Conservation (phyloP, 2,888 invertebrate species). For the Lottia scabra region DNA sequence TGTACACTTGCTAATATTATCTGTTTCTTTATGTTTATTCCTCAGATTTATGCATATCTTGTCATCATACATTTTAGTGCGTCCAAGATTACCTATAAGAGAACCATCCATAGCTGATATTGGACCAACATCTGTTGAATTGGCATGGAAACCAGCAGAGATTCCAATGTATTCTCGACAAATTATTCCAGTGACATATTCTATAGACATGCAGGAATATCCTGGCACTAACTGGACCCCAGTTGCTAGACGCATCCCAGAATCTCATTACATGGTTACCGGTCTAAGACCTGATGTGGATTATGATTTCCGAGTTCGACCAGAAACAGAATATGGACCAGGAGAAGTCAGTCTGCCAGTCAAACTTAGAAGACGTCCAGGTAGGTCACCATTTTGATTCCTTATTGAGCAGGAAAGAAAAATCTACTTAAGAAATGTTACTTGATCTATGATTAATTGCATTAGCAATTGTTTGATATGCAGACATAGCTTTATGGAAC, state of each 20-base stretch:
- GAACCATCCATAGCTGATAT: conserved; percentile 47
- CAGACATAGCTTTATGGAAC: too few relatives aligned
- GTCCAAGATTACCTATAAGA: conserved; percentile 45
- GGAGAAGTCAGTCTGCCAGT: conserved; percentile 90
- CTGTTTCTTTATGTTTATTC: too few relatives aligned
- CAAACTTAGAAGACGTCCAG: conserved; percentile 46
- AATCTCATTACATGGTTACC: conserved; percentile 52
- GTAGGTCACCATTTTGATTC: conserved; percentile 26
- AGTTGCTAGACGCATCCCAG: conserved; percentile 70
- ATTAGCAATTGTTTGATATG: too few relatives aligned
- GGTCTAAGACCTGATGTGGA: conserved; percentile 74
- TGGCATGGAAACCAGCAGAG: conserved; percentile 59
- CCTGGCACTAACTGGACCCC: conserved; percentile 71
- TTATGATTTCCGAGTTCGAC: conserved; percentile 94
- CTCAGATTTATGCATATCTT: neutral
- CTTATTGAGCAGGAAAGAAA: too few relatives aligned
- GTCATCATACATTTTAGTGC: conserved; percentile 34
- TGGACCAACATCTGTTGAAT: conserved; percentile 47
- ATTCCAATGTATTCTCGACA: conserved; percentile 47
- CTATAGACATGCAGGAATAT: conserved; percentile 49
- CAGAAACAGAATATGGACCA: conserved; percentile 94
- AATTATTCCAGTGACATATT: conserved; percentile 49
- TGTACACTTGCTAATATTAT: too few relatives aligned
- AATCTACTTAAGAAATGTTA: too few relatives aligned
- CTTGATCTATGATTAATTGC: too few relatives aligned